Conservation (phyloP, 2,888 invertebrate species). For the Noctua janthe region DNA sequence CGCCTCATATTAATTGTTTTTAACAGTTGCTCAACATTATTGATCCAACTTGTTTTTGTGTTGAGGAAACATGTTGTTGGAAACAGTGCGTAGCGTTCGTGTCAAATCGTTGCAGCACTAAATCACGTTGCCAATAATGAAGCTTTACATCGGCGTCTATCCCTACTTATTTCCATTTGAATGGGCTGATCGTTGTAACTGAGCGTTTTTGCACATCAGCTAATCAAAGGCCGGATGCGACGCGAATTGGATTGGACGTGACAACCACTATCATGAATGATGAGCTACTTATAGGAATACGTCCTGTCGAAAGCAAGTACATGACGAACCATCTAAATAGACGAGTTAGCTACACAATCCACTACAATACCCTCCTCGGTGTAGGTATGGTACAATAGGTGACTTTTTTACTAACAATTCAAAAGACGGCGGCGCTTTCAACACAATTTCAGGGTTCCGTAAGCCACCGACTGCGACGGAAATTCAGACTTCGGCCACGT, state of each 20-base stretch:
- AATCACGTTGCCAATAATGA: too few relatives aligned
- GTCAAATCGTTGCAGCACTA: neutral
- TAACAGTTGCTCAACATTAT: neutral
- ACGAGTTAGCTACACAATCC: neutral
- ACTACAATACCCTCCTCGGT: neutral
- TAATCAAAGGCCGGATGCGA: slow-evolving; percentile 25
- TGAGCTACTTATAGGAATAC: neutral
- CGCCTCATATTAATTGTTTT: too few relatives aligned
- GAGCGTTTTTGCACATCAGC: neutral
- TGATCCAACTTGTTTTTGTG: neutral
- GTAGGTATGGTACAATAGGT: neutral
- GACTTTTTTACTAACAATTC: slow-evolving; percentile 3
- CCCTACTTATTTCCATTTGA: too few relatives aligned
- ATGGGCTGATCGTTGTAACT: neutral
- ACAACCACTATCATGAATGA: slow-evolving; percentile 3
- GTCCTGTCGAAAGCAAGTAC: neutral
- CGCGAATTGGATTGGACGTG: slow-evolving; percentile 8
- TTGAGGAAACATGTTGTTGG: neutral
- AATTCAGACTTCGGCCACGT: neutral
- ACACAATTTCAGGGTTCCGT: neutral
- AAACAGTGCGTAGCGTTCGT: neutral
- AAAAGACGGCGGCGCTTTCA: neutral
- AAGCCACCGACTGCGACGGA: neutral
- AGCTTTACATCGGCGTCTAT: neutral
- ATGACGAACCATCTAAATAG: neutral